Conservation (phyloP, 1,140 invertebrate genomes). For the Neodiprion pinetum region DNA sequence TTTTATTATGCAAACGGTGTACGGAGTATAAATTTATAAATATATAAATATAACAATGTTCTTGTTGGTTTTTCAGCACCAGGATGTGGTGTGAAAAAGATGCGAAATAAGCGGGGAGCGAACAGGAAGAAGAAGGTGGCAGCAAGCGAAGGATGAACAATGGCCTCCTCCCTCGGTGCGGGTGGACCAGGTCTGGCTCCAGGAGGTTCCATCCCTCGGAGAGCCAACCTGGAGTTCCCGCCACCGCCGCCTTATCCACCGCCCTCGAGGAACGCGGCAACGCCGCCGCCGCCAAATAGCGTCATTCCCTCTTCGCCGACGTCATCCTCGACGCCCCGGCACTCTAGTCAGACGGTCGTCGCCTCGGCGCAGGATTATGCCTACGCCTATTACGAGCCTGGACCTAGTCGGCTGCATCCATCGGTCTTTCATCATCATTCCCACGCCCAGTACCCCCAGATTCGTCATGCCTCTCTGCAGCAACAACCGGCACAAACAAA, state of each 20-base stretch:
- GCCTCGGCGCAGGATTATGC: conserved; percentile 68
- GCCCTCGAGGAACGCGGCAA: conserved; percentile 47
- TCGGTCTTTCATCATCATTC: conserved; percentile 42
- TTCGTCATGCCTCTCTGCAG: conserved; percentile 31
- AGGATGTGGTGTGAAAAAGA: too few relatives aligned
- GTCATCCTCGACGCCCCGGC: not conserved
- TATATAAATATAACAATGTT: too few relatives aligned
- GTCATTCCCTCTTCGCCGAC: not conserved
- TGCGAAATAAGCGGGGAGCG: too few relatives aligned
- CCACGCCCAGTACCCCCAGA: conserved; percentile 53
- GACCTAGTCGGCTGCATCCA: conserved; percentile 59
- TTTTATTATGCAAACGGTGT: too few relatives aligned
- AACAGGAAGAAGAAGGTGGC: conserved; percentile 9
- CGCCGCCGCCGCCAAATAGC: conserved; percentile 19
- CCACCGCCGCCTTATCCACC: conserved; percentile 65
- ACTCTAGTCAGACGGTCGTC: not conserved
- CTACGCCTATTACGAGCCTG: conserved; percentile 80
- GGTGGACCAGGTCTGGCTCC: conserved; percentile 42
- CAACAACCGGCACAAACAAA: not conserved
- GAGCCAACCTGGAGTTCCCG: conserved; percentile 62
- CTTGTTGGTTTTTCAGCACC: too few relatives aligned
- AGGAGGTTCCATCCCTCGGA: conserved; percentile 44
- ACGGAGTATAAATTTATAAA: too few relatives aligned
- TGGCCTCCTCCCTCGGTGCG: conserved; percentile 48
- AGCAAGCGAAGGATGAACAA: conserved; percentile 41